Evolutionary conservation across 2,888 invertebrate genomes (phyloP), one percentile per base, ranked within the genome.

Genomic region (Lypha dubia): DNA sequence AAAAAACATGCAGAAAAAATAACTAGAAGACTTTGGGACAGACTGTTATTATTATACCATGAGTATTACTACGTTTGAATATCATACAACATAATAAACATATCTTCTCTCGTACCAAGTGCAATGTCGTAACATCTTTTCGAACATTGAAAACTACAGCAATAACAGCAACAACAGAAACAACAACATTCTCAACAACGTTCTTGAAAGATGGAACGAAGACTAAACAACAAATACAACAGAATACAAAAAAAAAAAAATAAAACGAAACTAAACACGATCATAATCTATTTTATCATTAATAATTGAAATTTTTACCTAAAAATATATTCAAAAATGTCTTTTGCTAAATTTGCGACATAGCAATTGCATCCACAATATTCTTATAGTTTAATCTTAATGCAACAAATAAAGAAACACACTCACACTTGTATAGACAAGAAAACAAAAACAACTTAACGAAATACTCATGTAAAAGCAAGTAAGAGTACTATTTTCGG

Each of bases 261-360:
- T 60, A 51, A 82, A 87, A 86, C 76, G 85, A 86, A 86, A 85
- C 80, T 79, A 86, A 87, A 87, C 86, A 86, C 86, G 86, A 87
- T 87, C 86, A 87, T 86, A 86, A 87, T 87, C 86, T 87, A 87
- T 87, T 87, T 86, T 86, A 87, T 87, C 87, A 87, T 87, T 87
- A 86, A 87, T 87, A 87, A 87, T 87, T 87, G 87, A 87, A 87
- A 87, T 87, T 87, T 87, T 87, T 87, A 87, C 87, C 86, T 87
- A 80, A 87, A 87, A 87, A 87, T 86, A 87, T 87, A 86, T 87
- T 80, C 86, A 86, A 86, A 87, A 87, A 87, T 86, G 86, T 87
- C 86, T 87, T 86, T 86, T 81, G 74, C 70, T n/a, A 63, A 84
- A 74, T 51, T 84, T 86, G 86, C 87, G 86, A 86, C 86, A 85